Conservation (phyloP, 2,797 vertebrate species). For the Argyrosomus regius region DNA sequence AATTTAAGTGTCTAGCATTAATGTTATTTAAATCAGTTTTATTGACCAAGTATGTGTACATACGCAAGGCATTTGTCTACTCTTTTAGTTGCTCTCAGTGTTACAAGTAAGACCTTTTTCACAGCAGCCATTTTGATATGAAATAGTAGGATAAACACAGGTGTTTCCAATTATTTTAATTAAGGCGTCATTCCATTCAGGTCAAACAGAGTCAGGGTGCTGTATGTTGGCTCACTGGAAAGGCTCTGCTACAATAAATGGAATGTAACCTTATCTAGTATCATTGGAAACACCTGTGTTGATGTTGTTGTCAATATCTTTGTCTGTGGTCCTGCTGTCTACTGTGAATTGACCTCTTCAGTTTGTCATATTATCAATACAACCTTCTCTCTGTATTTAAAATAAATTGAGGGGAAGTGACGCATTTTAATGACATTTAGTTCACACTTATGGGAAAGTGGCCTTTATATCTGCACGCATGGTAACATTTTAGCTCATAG, state of each 20-base stretch:
- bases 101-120: not conserved
- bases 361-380: slow-evolving; percentile 48
- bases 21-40: not conserved
- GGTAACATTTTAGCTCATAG: not conserved
- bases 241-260: too few species aligned
- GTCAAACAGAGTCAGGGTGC: too few species aligned
- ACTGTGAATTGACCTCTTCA: slow-evolving; percentile 22
- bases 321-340: not conserved
- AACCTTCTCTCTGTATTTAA: slow-evolving; percentile 27
- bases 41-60: too few species aligned
- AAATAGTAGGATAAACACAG: too few species aligned
- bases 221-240: too few species aligned
- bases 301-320: not conserved
- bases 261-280: too few species aligned
- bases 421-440: slow-evolving; percentile 28
- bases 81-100: not conserved
- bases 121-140: too few species aligned
- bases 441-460: not conserved
- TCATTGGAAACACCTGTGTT: too few species aligned
- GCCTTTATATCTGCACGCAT: slow-evolving; percentile 3
- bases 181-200: too few species aligned
- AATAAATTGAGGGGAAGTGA: slow-evolving; percentile 25
- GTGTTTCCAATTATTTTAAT: too few species aligned
- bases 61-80: not conserved
- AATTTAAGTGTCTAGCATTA: not conserved